Conservation (phyloP, 2,797 vertebrate species). For the Rhincodon typus region DNA sequence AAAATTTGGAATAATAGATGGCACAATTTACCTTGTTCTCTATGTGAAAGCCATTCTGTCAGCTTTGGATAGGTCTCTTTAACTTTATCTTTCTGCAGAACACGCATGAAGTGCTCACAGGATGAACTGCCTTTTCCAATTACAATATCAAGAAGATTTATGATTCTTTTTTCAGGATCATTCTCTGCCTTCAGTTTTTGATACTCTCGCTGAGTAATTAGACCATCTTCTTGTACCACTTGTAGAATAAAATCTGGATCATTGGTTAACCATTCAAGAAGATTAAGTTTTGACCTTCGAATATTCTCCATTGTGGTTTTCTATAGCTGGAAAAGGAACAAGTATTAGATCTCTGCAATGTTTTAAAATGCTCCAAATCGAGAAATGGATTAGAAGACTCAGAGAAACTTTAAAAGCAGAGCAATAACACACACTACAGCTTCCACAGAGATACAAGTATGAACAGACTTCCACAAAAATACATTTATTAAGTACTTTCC, state of each 20-base stretch:
- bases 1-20: neutral
- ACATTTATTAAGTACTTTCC: neutral
- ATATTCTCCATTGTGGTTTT: conserved; percentile 27
- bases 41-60: conserved; percentile 36
- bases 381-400: neutral
- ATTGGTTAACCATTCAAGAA: conserved; percentile 39
- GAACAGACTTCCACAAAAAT: too few relatives aligned
- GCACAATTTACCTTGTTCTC: neutral
- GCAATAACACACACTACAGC: neutral
- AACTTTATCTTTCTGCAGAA: conserved; percentile 42
- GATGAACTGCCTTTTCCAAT: neutral
- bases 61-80: conserved; percentile 41
- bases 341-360: neutral
- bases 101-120: conserved; percentile 37
- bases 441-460: neutral
- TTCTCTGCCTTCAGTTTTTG: neutral
- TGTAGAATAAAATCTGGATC: conserved; percentile 39
- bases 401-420: neutral
- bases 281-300: conserved; percentile 37
- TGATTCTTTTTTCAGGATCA: neutral
- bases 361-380: neutral
- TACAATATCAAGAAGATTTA: conserved; percentile 42
- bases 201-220: conserved; percentile 41
- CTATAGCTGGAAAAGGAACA: neutral
- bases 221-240: neutral